Conservation (phyloP, 2,797 vertebrate species). For the Natrix natrix region DNA sequence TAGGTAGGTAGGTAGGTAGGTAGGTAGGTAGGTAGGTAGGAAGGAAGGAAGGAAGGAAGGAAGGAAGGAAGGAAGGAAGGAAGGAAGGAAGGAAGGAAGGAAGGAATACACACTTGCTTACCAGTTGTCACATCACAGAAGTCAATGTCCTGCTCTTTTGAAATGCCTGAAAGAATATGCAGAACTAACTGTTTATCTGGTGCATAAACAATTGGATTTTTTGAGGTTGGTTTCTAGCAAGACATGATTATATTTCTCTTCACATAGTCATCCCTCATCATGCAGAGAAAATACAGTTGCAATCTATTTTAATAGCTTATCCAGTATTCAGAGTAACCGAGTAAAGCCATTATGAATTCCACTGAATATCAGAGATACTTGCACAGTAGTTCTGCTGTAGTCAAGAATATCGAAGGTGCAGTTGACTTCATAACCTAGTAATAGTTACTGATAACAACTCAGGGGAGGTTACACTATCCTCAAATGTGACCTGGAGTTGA, state of each 20-base stretch:
- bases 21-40: no score
- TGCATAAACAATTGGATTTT: conserved; percentile 31
- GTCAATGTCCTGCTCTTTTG: not conserved
- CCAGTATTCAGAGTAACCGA: conserved; percentile 34
- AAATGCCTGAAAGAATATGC: not conserved
- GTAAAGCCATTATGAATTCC: conserved; percentile 43
- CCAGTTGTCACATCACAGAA: not conserved
- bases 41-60: accelerated
- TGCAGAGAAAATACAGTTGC: conserved; percentile 29
- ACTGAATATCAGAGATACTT: conserved; percentile 37
- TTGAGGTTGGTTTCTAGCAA: conserved; percentile 29
- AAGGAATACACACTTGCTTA: not conserved
- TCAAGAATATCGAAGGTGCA: conserved; percentile 23
- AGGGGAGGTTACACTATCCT: conserved; percentile 1
- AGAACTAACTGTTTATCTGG: conserved; percentile 15
- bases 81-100: not conserved
- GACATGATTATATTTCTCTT: conserved; percentile 33
- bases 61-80: not conserved
- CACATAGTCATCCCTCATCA: conserved; percentile 31
- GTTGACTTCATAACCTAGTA: not conserved
- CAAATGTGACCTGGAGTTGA: not conserved
- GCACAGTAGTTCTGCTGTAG: not conserved
- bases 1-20: no score
- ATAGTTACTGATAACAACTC: not conserved
- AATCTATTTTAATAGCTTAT: conserved; percentile 44